Evolutionary conservation across 2,888 invertebrate species (phyloP).

Genomic region (Cheilosia vernalis): DNA sequence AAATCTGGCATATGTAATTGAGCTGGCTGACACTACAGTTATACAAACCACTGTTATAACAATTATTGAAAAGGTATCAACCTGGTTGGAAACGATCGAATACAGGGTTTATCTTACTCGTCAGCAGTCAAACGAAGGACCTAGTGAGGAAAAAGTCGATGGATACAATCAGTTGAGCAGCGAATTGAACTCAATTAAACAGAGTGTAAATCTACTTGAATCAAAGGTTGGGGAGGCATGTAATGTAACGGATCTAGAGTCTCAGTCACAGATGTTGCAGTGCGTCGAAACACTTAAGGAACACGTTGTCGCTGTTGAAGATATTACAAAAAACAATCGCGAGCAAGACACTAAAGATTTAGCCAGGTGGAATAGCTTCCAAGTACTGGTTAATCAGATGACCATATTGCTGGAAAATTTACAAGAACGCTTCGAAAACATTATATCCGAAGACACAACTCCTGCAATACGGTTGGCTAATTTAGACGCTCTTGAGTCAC

Average conservation of each 20-base stretch:
- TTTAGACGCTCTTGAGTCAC: constrained; percentile 88
- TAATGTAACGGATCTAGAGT: constrained; percentile 81
- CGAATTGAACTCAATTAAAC: constrained; percentile 87
- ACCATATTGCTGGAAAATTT: constrained; percentile 78
- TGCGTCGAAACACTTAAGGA: constrained; percentile 86
- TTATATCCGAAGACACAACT: constrained; percentile 85
- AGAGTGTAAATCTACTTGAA: constrained; percentile 87
- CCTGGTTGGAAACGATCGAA: constrained; percentile 93
- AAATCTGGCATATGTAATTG: constrained; percentile 85
- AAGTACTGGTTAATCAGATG: constrained; percentile 86
- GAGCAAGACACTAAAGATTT: constrained; percentile 86
- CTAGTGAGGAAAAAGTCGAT: constrained; percentile 86
- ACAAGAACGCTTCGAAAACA: constrained; percentile 79
- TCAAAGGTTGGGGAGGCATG: constrained; percentile 84
- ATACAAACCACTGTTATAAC: constrained; percentile 89
- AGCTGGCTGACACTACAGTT: constrained; percentile 84
- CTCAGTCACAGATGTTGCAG: constrained; percentile 84
- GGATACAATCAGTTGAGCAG: constrained; percentile 87
- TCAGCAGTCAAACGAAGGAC: constrained; percentile 85
- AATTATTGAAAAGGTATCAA: constrained; percentile 91
- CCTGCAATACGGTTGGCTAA: constrained; percentile 88
- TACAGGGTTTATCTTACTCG: constrained; percentile 88
- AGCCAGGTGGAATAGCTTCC: constrained; percentile 89
- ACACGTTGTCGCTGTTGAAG: constrained; percentile 89
- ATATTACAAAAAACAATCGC: constrained; percentile 86